A percentile compares a stretch with the other conserved stretches of the same genome.
Evolutionary conservation across 2,888 invertebrate genomes (phyloP).

Genomic region (Mimachlamys varia): DNA sequence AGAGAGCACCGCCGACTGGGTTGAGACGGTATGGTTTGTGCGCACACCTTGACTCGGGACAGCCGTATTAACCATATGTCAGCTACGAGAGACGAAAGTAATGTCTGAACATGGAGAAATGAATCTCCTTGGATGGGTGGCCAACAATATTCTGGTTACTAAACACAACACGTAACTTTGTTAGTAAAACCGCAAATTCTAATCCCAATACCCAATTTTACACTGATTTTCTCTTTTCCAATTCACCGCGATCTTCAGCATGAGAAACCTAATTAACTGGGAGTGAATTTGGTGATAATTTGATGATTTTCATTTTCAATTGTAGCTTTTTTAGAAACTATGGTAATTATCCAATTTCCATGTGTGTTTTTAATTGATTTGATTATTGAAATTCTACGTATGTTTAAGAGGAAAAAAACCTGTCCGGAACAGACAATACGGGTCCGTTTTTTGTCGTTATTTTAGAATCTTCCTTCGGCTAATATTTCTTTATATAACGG

Average conservation of each 20-base stretch:
- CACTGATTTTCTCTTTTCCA: background rate
- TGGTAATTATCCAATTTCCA: constrained; percentile 24
- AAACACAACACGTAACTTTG: constrained; percentile 12
- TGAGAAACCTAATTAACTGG: background rate
- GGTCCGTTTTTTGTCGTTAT: background rate
- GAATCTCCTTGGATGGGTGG: background rate
- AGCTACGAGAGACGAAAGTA: background rate
- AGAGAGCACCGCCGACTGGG: constrained; percentile 41
- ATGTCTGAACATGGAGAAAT: background rate
- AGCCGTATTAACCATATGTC: background rate
- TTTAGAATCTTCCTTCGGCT: background rate
- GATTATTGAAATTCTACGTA: constrained; percentile 21
- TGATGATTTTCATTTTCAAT: constrained; percentile 28
- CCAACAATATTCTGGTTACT: background rate
- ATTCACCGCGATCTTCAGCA: constrained; percentile 16
- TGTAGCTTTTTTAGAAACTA: constrained; percentile 15
- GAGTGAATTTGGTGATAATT: constrained; percentile 31
- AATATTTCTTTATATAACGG: too few species aligned
- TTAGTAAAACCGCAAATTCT: constrained; percentile 28
- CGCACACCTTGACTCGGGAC: constrained; percentile 15
- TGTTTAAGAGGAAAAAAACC: background rate
- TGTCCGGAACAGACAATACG: background rate
- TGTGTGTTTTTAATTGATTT: constrained; percentile 23
- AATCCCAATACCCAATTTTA: background rate
- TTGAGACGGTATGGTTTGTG: background rate